Evolutionary conservation across 2,113 vertebrate species (phyloP), one percentile per base, ranked within the genome.

Genomic region (Nanger granti): DNA sequence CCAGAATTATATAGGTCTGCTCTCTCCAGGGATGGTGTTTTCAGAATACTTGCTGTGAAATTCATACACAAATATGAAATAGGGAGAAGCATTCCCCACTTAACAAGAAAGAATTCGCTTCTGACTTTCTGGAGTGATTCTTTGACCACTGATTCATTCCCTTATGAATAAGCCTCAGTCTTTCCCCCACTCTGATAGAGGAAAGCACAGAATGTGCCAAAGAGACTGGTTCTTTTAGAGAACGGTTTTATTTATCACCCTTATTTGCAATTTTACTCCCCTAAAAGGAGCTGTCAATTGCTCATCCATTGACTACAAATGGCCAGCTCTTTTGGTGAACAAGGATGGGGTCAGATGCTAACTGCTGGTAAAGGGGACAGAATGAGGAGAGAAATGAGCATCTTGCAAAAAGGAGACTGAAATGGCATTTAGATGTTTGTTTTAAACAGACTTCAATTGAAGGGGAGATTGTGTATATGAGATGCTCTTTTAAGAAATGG

Each of bases 161-260:
- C 54, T 86, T 60, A 86, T 94, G 96, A 97, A 95, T 95, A 57
- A 92, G 59, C 59, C 73, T 94, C 62, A 87, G 62, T 95, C 76
- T 54, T 15, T 10, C 14, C 64, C 59, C 64, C 54, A 8, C 41
- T 60, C 37, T 49, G 54, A 44, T 52, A 89, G 24, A 91, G 17
- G 18, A 95, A 82, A 55, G 41, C 28, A 80, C 60, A 90, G 49
- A 89, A 69, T 10, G 8, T 91, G 29, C 49, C 82, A 82, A 52
- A 92, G 44, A 93, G 10, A 93, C 57, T 18, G 44, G 31, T 34
- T 92, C 49, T 73, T 89, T 79, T 22, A 91, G 18, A 89, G 73
- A 60, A 47, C 14, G 6, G 10, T 11, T 62, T 93, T 69, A 82
- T 84, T 95, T 85, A 49, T 60, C 66, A 69, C 13, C 14, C 54